Evolutionary conservation across 2,888 invertebrate genomes (phyloP).

Genomic region (Acrocera orbiculus): DNA sequence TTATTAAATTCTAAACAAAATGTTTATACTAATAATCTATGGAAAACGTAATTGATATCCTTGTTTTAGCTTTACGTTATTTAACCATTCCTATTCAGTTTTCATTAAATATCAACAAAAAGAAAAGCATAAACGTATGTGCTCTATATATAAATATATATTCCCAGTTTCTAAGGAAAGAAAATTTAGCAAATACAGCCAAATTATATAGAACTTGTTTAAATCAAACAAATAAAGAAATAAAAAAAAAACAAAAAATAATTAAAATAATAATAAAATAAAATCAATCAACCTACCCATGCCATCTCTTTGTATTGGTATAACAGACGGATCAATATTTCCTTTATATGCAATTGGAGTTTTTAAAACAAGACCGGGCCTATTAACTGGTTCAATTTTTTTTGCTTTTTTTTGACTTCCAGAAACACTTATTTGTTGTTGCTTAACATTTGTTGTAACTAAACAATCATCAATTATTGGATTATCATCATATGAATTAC

Average conservation of each 20-base stretch:
- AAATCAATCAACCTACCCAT: constrained; percentile 47
- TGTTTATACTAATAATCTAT: no score
- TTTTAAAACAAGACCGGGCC: constrained; percentile 55
- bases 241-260: constrained; percentile 4
- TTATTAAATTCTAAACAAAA: no score
- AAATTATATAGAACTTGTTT: no score
- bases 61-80: no score
- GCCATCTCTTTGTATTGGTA: constrained; percentile 75
- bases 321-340: constrained; percentile 65
- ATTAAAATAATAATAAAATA: constrained; percentile 10
- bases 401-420: constrained; percentile 20
- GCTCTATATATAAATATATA: no score
- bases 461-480: constrained; percentile 2
- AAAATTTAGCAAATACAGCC: no score
- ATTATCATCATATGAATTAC: constrained; percentile 24
- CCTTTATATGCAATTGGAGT: constrained; percentile 63
- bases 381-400: constrained; percentile 56
- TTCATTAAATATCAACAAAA: no score
- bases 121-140: no score
- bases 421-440: background rate
- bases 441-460: background rate
- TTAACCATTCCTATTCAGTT: no score
- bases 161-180: no score
- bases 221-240: constrained; percentile 1
- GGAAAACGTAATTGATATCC: no score